phyloP scores from a whole-genome alignment of 2,797 vertebrate species.

The Crax fasciolata region DNA sequence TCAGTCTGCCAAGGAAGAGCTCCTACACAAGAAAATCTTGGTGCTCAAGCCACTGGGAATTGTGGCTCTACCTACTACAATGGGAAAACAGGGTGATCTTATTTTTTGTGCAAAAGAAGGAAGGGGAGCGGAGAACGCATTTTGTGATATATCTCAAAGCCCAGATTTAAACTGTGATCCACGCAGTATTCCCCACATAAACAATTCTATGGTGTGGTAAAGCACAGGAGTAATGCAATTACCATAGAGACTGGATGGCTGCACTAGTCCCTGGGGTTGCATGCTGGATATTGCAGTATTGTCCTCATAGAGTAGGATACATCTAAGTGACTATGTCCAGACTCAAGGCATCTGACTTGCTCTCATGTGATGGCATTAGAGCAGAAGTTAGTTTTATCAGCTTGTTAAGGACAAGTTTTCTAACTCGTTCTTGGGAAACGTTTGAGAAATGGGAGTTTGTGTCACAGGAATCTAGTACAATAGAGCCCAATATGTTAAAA shows the following conservation, averaged over 20 bases:
- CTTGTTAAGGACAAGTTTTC: neutral
- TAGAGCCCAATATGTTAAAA: neutral
- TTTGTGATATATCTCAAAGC: neutral
- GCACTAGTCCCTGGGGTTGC: neutral
- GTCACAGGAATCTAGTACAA: neutral
- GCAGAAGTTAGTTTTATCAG: neutral
- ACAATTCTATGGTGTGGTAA: neutral
- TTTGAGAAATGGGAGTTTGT: neutral
- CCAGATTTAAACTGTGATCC: neutral
- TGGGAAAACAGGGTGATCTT: neutral
- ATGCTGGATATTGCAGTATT: neutral
- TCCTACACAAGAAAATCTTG: neutral
- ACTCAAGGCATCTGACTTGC: fast-evolving
- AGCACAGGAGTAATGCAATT: neutral
- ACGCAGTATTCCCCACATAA: neutral
- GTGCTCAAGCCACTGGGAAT: neutral
- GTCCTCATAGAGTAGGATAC: neutral
- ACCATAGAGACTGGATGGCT: neutral
- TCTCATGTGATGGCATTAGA: neutral
- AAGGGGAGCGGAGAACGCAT: neutral
- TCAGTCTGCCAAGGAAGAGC: neutral
- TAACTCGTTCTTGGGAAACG: neutral
- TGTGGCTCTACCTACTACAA: neutral
- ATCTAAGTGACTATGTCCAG: neutral
- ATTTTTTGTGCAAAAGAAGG: neutral